These are phyloP conservation scores for Oryzias sinensis DNA, from an alignment of 2,797 vertebrate genomes.

Conservation along the genomic window DNA sequence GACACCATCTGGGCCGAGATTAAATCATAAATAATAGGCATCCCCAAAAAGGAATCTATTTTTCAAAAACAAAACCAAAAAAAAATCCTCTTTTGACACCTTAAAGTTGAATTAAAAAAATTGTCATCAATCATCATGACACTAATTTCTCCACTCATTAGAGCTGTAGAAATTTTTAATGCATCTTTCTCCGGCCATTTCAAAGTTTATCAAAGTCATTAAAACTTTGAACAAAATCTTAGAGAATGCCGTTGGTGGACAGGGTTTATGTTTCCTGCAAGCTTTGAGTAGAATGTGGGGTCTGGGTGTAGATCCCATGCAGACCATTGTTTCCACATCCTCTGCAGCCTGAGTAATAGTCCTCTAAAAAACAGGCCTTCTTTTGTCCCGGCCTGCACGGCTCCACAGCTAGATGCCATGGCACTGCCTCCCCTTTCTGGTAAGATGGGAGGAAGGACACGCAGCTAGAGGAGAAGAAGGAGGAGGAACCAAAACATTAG, in stretches of 20 bases:
- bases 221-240: conserved; percentile 58
- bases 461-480: conserved; percentile 33
- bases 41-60: too few relatives aligned
- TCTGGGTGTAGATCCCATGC: conserved; percentile 75
- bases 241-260: conserved; percentile 63
- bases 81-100: conserved; percentile 8
- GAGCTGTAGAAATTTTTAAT: conserved; percentile 30
- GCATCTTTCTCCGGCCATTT: conserved; percentile 49
- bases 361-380: conserved; percentile 73
- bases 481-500: conserved; percentile 59
- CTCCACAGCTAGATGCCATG: conserved; percentile 69
- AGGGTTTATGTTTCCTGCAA: conserved; percentile 72
- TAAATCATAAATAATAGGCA: too few relatives aligned
- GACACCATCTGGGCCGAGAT: too few relatives aligned
- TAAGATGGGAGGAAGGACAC: conserved; percentile 58
- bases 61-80: background rate
- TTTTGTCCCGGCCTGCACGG: conserved; percentile 73
- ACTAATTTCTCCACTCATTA: conserved; percentile 36
- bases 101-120: background rate
- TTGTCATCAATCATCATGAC: conserved; percentile 33
- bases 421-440: conserved; percentile 68
- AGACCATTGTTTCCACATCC: conserved; percentile 77
- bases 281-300: conserved; percentile 68
- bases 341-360: conserved; percentile 76
- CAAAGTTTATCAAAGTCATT: conserved; percentile 57